Conservation (phyloP, 1,140 invertebrate genomes). For the Zaprionus ghesquierei region DNA sequence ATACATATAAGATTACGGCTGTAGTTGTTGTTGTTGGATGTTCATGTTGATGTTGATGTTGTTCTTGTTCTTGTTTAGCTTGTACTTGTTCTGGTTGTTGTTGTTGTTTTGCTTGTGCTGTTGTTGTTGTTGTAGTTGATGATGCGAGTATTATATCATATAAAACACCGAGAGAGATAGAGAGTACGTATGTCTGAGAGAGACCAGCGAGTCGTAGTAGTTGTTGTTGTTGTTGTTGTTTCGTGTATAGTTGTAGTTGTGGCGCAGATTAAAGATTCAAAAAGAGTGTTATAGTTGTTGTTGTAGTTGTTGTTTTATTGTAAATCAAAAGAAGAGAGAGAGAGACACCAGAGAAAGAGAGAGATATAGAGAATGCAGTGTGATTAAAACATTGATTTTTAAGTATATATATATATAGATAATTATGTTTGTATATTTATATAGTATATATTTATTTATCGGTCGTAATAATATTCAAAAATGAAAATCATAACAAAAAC, state of each 20-base stretch:
- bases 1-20: slow-evolving; percentile 52
- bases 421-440: slow-evolving; percentile 48
- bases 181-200: slow-evolving; percentile 71
- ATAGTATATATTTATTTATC: slow-evolving; percentile 43
- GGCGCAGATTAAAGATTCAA: slow-evolving; percentile 74
- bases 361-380: slow-evolving; percentile 77
- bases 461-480: slow-evolving; percentile 19
- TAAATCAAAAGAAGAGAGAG: slow-evolving; percentile 67
- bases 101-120: slow-evolving; percentile 33
- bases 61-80: slow-evolving; percentile 50
- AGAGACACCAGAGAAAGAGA: slow-evolving; percentile 74
- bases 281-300: slow-evolving; percentile 61
- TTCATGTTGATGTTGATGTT: slow-evolving; percentile 65
- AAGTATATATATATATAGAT: slow-evolving; percentile 37
- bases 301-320: slow-evolving; percentile 38
- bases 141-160: slow-evolving; percentile 58
- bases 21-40: slow-evolving; percentile 61
- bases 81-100: slow-evolving; percentile 41
- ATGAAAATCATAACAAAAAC: slow-evolving; percentile 16
- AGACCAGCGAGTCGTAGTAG: slow-evolving; percentile 68
- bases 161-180: slow-evolving; percentile 72
- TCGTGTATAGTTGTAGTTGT: slow-evolving; percentile 72
- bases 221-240: slow-evolving; percentile 52
- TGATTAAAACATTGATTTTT: slow-evolving; percentile 76
- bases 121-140: slow-evolving; percentile 35